Conservation (phyloP, 1,140 invertebrate genomes). For the Lerema accius region DNA sequence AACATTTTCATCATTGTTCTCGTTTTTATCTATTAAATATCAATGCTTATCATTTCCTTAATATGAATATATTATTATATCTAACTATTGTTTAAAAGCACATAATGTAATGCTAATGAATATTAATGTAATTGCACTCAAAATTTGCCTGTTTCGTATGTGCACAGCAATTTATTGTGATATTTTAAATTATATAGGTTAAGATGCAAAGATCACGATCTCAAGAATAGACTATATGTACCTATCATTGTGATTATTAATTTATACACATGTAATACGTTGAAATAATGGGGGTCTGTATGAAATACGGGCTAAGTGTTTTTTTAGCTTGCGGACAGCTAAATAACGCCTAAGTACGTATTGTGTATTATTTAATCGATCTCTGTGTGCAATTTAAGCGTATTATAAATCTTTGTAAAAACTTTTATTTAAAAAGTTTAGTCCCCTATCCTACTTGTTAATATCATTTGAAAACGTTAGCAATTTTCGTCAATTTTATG, state of each 20-base stretch:
- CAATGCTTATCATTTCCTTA: conserved; percentile 51
- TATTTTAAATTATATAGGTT: conserved; percentile 82
- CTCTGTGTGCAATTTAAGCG: conserved; percentile 39
- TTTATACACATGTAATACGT: conserved; percentile 61
- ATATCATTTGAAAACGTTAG: conserved; percentile 62
- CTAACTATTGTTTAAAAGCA: conserved; percentile 61
- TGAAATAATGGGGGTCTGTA: conserved; percentile 54
- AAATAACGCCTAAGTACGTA: conserved; percentile 12
- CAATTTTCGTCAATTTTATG: conserved; percentile 76
- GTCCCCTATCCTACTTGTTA: conserved; percentile 27
- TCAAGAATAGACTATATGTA: conserved; percentile 71
- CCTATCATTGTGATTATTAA: conserved; percentile 73
- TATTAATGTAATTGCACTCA: conserved; percentile 80
- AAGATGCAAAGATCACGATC: conserved; percentile 75
- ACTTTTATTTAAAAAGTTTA: conserved; percentile 18
- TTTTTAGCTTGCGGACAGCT: conserved; percentile 41
- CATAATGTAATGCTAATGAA: conserved; percentile 62
- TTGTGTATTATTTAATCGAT: conserved; percentile 36
- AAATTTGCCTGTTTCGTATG: conserved; percentile 82
- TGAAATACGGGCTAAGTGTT: conserved; percentile 58
- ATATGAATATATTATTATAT: conserved; percentile 52
- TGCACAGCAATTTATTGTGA: conserved; percentile 83
- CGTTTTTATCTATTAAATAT: conserved; percentile 9
- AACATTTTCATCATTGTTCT: conserved; percentile 3
- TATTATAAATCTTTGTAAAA: conserved; percentile 27